Evolutionary conservation across 2,113 vertebrate genomes (phyloP).

Genomic region (Mixornis gularis): DNA sequence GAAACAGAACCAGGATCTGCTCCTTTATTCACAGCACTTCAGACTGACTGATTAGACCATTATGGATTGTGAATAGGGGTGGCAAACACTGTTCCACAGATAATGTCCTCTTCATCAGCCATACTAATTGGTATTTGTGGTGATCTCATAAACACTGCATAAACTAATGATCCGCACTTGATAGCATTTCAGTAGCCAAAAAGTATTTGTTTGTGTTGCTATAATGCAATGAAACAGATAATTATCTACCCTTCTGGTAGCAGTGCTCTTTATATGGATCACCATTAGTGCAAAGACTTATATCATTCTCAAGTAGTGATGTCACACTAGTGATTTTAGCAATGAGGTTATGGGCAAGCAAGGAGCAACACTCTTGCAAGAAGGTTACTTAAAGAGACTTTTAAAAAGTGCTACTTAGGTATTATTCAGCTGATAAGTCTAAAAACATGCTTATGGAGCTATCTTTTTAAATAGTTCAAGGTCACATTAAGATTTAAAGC

Average conservation of each 20-base stretch:
- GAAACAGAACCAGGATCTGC: conserved; percentile 37
- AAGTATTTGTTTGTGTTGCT: conserved; percentile 5
- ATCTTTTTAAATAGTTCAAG: background rate
- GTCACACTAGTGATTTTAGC: background rate
- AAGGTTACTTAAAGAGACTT: background rate
- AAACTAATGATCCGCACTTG: background rate
- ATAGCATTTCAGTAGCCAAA: conserved; percentile 21
- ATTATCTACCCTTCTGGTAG: background rate
- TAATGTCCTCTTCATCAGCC: conserved; percentile 37
- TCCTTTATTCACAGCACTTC: conserved; percentile 25
- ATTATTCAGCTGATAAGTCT: background rate
- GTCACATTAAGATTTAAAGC: background rate
- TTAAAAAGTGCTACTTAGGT: background rate
- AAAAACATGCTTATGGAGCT: background rate
- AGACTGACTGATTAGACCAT: conserved; percentile 40
- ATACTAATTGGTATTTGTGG: conserved; percentile 45
- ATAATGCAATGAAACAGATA: background rate
- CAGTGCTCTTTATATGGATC: background rate
- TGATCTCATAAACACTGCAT: conserved; percentile 17
- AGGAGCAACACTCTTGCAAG: background rate
- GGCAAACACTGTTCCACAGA: conserved; percentile 23
- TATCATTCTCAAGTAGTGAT: background rate
- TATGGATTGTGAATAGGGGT: conserved; percentile 14
- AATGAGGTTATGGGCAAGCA: background rate
- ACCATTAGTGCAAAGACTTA: background rate